Conservation (phyloP, 2,888 invertebrate genomes). For the Drosophila sordidapex region DNA sequence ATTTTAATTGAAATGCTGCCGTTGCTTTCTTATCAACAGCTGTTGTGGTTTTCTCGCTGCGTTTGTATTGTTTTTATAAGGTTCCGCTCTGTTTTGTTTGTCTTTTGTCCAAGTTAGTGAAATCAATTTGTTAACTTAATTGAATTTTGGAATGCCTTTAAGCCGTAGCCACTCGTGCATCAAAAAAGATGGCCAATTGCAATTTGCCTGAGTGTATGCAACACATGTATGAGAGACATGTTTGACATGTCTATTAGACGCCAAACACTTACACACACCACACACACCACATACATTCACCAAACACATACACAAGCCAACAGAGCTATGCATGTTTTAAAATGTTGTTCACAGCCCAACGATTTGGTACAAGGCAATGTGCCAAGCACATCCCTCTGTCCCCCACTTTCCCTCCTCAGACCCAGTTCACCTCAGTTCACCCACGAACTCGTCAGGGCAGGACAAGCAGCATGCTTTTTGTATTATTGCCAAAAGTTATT, state of each 20-base stretch:
- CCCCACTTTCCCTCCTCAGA: not conserved
- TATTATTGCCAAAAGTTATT: slow-evolving; percentile 78
- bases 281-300: not conserved
- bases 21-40: slow-evolving; percentile 67
- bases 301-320: not conserved
- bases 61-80: slow-evolving; percentile 30
- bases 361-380: slow-evolving; percentile 39
- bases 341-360: slow-evolving; percentile 56
- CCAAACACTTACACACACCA: not conserved
- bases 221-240: slow-evolving; percentile 27
- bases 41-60: slow-evolving; percentile 52
- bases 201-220: slow-evolving; percentile 51
- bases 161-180: slow-evolving; percentile 15
- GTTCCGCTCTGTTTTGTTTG: slow-evolving; percentile 36
- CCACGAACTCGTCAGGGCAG: slow-evolving; percentile 32
- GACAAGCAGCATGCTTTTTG: slow-evolving; percentile 59
- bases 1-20: slow-evolving; percentile 72
- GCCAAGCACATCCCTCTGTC: slow-evolving; percentile 13
- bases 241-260: slow-evolving; percentile 68
- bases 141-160: slow-evolving; percentile 54
- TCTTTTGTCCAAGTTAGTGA: slow-evolving; percentile 60
- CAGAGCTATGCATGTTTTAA: slow-evolving; percentile 56
- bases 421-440: not conserved
- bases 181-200: slow-evolving; percentile 2
- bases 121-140: slow-evolving; percentile 70